Percentiles rank a stretch among this genome's conserved stretches.
Conservation (phyloP, 2,113 vertebrate species). For the Nothoprocta perdicaria region DNA sequence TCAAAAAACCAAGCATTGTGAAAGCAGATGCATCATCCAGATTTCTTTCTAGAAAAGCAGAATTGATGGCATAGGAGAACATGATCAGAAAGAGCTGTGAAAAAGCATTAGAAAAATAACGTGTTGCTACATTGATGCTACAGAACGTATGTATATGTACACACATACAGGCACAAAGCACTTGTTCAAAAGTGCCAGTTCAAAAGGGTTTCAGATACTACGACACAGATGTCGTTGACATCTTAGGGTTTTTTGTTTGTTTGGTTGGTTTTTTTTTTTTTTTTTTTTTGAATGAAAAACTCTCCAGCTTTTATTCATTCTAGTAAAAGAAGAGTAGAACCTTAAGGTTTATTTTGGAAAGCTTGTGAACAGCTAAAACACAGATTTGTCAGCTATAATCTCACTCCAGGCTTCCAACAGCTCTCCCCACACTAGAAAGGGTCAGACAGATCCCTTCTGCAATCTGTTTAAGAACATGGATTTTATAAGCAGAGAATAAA, state of each 20-base stretch:
- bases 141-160: no score
- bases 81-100: not conserved
- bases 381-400: not conserved
- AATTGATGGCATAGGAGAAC: conserved; percentile 29
- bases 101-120: not conserved
- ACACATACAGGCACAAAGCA: no score
- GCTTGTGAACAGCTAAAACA: not conserved
- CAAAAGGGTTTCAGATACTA: not conserved
- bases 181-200: not conserved
- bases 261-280: no score
- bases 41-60: conserved; percentile 85
- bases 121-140: not conserved
- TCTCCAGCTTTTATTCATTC: not conserved
- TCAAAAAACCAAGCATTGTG: conserved; percentile 96
- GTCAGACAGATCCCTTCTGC: not conserved
- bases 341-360: not conserved
- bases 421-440: not conserved
- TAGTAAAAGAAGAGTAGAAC: not conserved
- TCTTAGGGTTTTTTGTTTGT: not conserved
- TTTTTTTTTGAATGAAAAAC: not conserved
- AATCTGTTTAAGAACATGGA: not conserved
- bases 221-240: not conserved
- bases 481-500: not conserved
- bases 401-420: not conserved
- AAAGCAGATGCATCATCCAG: conserved; percentile 88